Conservation (phyloP, 2,888 invertebrate genomes). For the Pandemis heparana region DNA sequence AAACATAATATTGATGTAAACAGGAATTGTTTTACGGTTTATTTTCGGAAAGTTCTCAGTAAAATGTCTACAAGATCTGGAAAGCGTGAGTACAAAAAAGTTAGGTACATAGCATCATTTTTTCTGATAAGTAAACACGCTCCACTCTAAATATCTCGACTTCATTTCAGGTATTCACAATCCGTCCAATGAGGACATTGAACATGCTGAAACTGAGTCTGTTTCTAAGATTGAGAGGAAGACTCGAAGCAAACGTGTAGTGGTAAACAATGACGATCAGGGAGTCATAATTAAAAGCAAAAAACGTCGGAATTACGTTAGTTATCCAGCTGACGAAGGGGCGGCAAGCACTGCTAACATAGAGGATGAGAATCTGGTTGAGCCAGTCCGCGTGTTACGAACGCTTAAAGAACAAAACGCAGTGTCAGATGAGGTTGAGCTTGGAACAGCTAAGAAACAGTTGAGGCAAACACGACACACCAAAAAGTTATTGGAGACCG, state of each 20-base stretch:
- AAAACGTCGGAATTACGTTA: slow-evolving; percentile 70
- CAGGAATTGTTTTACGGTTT: slow-evolving; percentile 32
- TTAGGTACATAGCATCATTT: slow-evolving; percentile 29
- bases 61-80: slow-evolving; percentile 79
- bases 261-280: slow-evolving; percentile 58
- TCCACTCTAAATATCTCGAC: neutral
- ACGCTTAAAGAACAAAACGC: slow-evolving; percentile 63
- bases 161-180: slow-evolving; percentile 68
- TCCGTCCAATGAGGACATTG: slow-evolving; percentile 55
- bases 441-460: slow-evolving; percentile 45
- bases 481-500: slow-evolving; percentile 53
- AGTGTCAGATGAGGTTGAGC: slow-evolving; percentile 45
- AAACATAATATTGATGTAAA: slow-evolving; percentile 31
- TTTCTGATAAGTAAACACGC: neutral
- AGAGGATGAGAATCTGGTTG: slow-evolving; percentile 45
- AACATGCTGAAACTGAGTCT: slow-evolving; percentile 45
- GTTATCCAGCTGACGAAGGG: slow-evolving; percentile 66
- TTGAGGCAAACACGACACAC: slow-evolving; percentile 60
- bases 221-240: slow-evolving; percentile 60
- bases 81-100: slow-evolving; percentile 66
- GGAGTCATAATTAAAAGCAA: slow-evolving; percentile 53
- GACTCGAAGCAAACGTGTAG: slow-evolving; percentile 61
- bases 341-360: slow-evolving; percentile 40
- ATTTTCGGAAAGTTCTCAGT: slow-evolving; percentile 19
- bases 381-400: slow-evolving; percentile 50